Evolutionary conservation across 2,113 vertebrate species (phyloP).

Genomic region (Oriolus oriolus): DNA sequence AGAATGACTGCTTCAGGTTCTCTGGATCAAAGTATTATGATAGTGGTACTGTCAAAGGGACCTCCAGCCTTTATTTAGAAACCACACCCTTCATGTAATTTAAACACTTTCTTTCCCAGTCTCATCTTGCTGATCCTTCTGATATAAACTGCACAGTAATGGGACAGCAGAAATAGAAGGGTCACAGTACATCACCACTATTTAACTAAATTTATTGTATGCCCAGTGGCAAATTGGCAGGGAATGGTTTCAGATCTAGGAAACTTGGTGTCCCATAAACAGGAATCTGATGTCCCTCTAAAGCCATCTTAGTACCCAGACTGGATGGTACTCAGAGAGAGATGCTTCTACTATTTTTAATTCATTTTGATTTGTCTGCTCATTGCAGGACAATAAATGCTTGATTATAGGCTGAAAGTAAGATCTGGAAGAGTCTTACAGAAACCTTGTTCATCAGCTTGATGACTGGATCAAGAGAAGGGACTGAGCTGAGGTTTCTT

Average conservation of each 20-base stretch:
- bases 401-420: neutral
- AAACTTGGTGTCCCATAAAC: neutral
- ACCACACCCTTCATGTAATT: neutral
- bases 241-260: neutral
- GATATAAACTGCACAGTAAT: neutral
- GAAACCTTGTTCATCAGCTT: neutral
- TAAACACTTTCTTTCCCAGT: neutral
- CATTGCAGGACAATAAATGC: neutral
- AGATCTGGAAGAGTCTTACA: neutral
- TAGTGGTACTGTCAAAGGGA: conserved; percentile 3
- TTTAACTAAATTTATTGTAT: neutral
- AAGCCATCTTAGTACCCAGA: neutral
- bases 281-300: neutral
- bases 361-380: neutral
- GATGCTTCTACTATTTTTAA: neutral
- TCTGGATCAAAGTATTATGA: neutral
- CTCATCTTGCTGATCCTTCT: neutral
- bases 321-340: neutral
- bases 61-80: conserved; percentile 24
- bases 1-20: neutral
- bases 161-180: neutral
- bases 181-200: neutral
- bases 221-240: neutral
- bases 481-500: neutral
- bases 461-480: neutral